phyloP scores from a whole-genome alignment of 1,140 invertebrate genomes.

The Papilio polytes region DNA sequence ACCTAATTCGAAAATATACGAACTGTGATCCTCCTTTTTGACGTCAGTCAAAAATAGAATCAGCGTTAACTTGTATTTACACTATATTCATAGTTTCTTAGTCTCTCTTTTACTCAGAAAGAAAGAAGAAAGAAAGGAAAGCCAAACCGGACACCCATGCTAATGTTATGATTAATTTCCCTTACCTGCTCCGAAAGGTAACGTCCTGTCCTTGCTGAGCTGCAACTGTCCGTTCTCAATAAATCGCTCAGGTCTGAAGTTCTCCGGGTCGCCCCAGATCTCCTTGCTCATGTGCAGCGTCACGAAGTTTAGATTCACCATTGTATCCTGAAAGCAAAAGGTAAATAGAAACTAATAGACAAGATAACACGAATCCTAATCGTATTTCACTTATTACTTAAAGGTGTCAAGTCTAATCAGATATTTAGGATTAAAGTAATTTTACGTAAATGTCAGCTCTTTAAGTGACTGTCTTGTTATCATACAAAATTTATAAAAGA shows the following conservation, averaged over 20 bases:
- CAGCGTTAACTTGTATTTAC: too few species aligned
- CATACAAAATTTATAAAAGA: too few species aligned
- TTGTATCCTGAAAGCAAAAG: conserved; percentile 69
- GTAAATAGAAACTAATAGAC: not conserved
- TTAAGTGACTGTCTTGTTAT: too few species aligned
- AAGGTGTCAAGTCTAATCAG: too few species aligned
- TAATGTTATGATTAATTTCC: not conserved
- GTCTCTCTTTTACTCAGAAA: not conserved
- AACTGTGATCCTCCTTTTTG: too few species aligned
- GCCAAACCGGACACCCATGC: not conserved
- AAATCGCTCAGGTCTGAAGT: conserved; percentile 88
- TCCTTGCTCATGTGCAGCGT: conserved; percentile 84
- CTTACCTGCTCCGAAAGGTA: conserved; percentile 86
- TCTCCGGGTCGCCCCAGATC: conserved; percentile 88
- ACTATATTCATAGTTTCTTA: too few species aligned
- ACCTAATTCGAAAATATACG: too few species aligned
- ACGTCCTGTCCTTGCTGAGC: conserved; percentile 70
- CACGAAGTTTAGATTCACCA: conserved; percentile 82
- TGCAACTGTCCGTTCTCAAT: conserved; percentile 74
- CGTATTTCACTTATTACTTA: too few species aligned
- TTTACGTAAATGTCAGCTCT: too few species aligned
- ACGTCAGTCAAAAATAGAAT: too few species aligned
- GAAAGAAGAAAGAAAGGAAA: not conserved
- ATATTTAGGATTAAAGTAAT: too few species aligned
- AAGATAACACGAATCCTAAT: not conserved